Percentiles rank a stretch among this genome's conserved stretches.
Evolutionary conservation across 2,113 vertebrate genomes (phyloP).

Genomic region (Tetrax tetrax): DNA sequence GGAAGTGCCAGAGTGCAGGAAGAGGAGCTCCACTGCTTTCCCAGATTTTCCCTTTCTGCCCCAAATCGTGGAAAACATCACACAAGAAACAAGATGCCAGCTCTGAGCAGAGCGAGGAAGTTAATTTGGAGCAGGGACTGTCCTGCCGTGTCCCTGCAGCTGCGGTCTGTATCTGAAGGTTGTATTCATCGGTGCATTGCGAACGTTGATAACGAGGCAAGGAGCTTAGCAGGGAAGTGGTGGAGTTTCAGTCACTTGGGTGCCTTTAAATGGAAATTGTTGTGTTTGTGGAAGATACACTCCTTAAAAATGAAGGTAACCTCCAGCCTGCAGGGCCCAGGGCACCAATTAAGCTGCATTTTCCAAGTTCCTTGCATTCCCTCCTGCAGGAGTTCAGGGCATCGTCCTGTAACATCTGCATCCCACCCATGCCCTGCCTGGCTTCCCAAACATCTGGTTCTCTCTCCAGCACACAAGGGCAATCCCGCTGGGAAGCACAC

Average conservation of each 20-base stretch:
- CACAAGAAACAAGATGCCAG: neutral
- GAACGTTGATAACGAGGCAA: neutral
- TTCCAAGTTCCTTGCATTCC: conserved; percentile 57
- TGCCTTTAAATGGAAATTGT: conserved; percentile 25
- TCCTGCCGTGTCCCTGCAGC: neutral
- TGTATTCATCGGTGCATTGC: rapidly evolving
- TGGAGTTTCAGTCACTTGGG: neutral
- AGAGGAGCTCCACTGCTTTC: neutral
- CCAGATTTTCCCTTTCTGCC: neutral
- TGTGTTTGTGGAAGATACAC: conserved; percentile 45
- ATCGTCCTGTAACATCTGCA: conserved; percentile 21
- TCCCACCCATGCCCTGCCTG: conserved; percentile 51
- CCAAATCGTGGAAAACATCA: neutral
- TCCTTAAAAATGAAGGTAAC: conserved; percentile 51
- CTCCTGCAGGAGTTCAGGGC: conserved; percentile 45
- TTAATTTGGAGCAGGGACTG: neutral
- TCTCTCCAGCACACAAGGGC: neutral
- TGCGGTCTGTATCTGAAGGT: neutral
- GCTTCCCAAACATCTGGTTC: conserved; percentile 30
- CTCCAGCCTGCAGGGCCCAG: conserved; percentile 12
- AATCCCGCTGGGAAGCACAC: conserved; percentile 8
- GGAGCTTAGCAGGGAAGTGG: neutral
- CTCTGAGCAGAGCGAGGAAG: neutral
- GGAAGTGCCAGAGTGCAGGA: neutral
- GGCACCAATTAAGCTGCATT: conserved; percentile 43